Evolutionary conservation across 2,113 vertebrate genomes (phyloP).

Genomic region (Furnarius figulus): DNA sequence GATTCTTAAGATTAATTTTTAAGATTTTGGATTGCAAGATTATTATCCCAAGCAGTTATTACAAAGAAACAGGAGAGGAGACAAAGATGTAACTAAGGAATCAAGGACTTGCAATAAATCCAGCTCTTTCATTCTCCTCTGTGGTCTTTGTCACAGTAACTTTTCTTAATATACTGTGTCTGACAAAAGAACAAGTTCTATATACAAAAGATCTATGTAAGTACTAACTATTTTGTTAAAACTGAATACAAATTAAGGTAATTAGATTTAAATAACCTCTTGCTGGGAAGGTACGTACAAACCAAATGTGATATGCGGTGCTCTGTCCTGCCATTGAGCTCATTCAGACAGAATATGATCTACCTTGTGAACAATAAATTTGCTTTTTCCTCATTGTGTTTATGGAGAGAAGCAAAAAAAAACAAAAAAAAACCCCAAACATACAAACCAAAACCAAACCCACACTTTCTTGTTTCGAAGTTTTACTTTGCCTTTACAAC

Average conservation of each 20-base stretch:
- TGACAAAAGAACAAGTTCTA: not conserved
- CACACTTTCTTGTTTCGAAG: not conserved
- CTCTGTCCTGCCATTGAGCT: not conserved
- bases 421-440: too few species aligned
- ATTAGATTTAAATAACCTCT: not conserved
- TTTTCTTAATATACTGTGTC: not conserved
- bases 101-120: not conserved
- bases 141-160: constrained; percentile 13
- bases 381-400: not conserved
- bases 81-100: not conserved
- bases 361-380: not conserved
- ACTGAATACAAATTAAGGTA: not conserved
- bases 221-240: constrained; percentile 20
- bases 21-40: not conserved
- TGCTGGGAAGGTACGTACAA: not conserved
- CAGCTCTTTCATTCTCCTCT: not conserved
- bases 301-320: not conserved
- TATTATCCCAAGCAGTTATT: not conserved
- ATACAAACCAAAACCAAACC: rapidly evolving
- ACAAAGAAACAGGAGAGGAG: not conserved
- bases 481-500: not conserved
- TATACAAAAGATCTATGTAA: not conserved
- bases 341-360: not conserved
- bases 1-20: not conserved
- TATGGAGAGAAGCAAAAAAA: not conserved